These are phyloP conservation scores for Hoplodrina ambigua DNA, from an alignment of 2,888 invertebrate species.

Conservation along the genomic window DNA sequence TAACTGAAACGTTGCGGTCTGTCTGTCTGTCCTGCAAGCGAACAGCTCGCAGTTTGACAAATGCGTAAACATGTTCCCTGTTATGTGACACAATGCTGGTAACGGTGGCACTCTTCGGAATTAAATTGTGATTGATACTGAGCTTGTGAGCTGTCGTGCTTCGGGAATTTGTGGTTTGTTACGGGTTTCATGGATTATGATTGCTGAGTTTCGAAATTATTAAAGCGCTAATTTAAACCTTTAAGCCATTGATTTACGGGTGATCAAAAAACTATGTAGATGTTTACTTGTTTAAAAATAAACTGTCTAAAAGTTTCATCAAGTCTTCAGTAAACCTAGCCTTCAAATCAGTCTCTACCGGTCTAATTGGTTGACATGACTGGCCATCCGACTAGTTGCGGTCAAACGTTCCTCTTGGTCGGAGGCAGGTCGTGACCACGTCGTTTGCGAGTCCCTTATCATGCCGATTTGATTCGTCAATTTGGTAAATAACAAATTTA, in stretches of 20 bases:
- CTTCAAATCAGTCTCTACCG: background rate
- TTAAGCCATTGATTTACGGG: background rate
- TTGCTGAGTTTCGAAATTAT: background rate
- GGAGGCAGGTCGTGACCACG: background rate
- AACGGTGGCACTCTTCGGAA: conserved; percentile 4
- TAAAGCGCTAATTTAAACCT: background rate
- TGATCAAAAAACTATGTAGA: background rate
- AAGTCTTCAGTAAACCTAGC: background rate
- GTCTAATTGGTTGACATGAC: background rate
- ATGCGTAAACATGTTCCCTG: conserved; percentile 63
- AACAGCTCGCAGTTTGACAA: conserved; percentile 65
- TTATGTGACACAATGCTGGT: conserved; percentile 31
- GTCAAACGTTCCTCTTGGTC: no score
- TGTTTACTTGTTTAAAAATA: background rate
- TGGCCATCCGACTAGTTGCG: background rate
- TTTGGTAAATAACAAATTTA: background rate
- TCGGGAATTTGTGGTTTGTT: background rate
- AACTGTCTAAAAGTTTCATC: background rate
- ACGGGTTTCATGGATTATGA: background rate
- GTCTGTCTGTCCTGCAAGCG: conserved; percentile 45
- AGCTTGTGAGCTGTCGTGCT: conserved; percentile 21
- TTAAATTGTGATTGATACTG: conserved; percentile 41
- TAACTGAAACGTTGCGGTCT: conserved; percentile 73
- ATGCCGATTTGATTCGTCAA: background rate
- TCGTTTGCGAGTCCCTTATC: background rate